Evolutionary conservation across 2,797 vertebrate species (phyloP), one percentile per base, ranked within the genome.

Genomic region (Notolepis coatsorum): DNA sequence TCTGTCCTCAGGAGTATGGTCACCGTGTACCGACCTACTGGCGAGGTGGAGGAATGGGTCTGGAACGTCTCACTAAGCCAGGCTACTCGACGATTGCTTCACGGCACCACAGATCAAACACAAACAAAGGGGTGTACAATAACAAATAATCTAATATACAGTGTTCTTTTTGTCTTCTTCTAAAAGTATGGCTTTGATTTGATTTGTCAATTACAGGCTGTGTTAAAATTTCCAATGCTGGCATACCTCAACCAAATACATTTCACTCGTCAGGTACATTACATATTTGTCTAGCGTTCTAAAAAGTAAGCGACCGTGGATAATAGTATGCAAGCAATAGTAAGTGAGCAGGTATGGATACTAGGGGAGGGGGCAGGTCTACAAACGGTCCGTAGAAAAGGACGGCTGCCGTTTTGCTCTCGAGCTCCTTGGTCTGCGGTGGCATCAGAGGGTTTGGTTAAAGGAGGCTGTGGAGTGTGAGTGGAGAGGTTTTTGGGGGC

Each of bases 141-240:
- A 53, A 78, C 28, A 66, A 43, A 72, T 73, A 49, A 71, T 82
- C 76, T 75, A 76, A 80, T 75, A 75, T 73, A 84, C 70, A 47
- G 18, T 71, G 60, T 33, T 21, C 3, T 78, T 72, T 84, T 65
- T 79, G 39, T 78, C 58, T 68, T 78, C 58, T 68, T 81, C 62
- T 81, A 69, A 78, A n/a, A 79, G 71, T 90, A 89, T 90, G 87
- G 88, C 88, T 91, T 90, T 73, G 76, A 87, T n/a, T n/a, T n/a
- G n/a, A n/a, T n/a, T n/a, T 88, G 88, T 86, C 58, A 15, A 57
- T 78, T 81, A 79, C 63, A 69, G 75, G 79, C 76, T 78, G 67
- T 27, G 55, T 72, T 70, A 64, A 71, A 62, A 74, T 46, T 62
- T 64, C 68, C 72, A n/a, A 65, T n/a, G 52, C 38, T 63, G 54